Evolutionary conservation across 2,797 vertebrate species (phyloP), one percentile per base, ranked within the genome.

Genomic region (Cephalopachus bancanus): DNA sequence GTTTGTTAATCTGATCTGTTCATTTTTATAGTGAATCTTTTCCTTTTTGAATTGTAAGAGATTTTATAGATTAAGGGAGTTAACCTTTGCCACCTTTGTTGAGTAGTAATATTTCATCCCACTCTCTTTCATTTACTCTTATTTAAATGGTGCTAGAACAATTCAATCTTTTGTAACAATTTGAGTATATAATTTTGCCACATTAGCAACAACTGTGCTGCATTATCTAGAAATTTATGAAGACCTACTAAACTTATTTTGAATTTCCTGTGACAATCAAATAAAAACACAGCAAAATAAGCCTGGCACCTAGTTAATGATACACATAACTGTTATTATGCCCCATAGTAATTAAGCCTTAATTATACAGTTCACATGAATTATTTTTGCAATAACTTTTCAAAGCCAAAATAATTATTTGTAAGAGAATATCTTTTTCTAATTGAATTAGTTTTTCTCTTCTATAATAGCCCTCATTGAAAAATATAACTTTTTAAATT

Each of bases 401-500:
- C 37, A 4, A 67, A 87, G 19, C 10, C n/a, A 26, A 37, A 51
- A 51, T 87, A 81, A 87, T 30, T 78, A 80, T 30, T 69, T 65
- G 12, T 87, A 33, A 59, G 6, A 30, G 44, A 49, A 51, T 24
- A 79, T 64, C 71, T 85, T 62, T 24, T 83, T 94, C 10, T 91
- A 69, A 60, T 67, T 78, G 51, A 91, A 87, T 74, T 75, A 22
- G 14, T 26, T 78, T 92, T 91, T 81, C 28, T 64, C 26, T 87
- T 65, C 28, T 81, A 11, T 67, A 92, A 75, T 59, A 75, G 37
- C 16, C 17, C 65, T 51, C 22, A 65, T 65, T 64, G 44, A 44
- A 5, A 44, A 44, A 44, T 44, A 44, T 44, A 44, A 44, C 44
- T 44, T 44, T 44, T 44, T 44, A 5, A 44, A 44, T 44, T 44